phyloP scores from a whole-genome alignment of 2,113 vertebrate genomes.

The Cygnus buccinator region DNA sequence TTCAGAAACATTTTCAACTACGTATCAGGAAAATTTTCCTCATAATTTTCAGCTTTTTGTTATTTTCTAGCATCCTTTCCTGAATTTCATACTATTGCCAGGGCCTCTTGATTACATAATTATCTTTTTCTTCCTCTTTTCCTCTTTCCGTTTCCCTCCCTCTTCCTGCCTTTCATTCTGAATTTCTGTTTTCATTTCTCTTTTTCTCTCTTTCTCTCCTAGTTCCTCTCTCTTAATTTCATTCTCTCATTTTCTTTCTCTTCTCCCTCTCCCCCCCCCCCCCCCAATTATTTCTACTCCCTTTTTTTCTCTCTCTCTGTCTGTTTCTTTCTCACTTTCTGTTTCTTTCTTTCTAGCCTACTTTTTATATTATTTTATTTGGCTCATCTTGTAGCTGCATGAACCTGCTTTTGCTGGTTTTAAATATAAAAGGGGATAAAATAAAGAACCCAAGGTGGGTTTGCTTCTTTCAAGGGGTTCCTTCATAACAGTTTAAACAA shows the following conservation, averaged over 20 bases:
- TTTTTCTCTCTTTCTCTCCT: background rate
- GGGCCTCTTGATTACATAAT: background rate
- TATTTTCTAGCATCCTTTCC: background rate
- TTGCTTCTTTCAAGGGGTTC: background rate
- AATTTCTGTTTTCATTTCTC: background rate
- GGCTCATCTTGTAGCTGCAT: background rate
- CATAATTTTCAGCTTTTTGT: background rate
- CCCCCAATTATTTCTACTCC: background rate
- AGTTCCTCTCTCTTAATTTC: background rate
- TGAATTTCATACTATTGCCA: background rate
- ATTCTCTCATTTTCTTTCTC: background rate
- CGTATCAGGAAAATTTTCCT: background rate
- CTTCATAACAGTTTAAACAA: background rate
- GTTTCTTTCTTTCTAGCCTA: background rate
- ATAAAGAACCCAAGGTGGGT: background rate
- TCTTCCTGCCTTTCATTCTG: background rate
- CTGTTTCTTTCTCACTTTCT: background rate
- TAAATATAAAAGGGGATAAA: background rate
- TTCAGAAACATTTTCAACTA: background rate
- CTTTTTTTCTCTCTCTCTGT: background rate
- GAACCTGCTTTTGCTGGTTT: background rate
- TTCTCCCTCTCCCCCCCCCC: background rate
- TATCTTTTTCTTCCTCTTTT: background rate
- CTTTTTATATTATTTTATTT: background rate
- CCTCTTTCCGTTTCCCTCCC: background rate